A percentile compares a stretch with the other conserved stretches of the same genome.
phyloP scores from a whole-genome alignment of 1,140 invertebrate genomes.

The Uloborus diversus region DNA sequence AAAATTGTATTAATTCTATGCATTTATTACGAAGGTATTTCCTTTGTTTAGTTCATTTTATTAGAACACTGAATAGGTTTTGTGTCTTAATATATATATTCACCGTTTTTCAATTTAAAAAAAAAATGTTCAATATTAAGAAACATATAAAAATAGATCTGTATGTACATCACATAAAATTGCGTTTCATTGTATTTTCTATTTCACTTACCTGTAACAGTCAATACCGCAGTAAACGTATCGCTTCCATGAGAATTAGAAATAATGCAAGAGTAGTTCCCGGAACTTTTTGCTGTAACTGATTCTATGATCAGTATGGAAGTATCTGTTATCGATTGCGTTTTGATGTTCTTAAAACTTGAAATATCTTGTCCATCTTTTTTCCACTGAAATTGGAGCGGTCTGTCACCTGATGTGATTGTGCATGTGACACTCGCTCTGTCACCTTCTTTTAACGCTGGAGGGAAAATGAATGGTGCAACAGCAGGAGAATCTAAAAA shows the following conservation, averaged over 20 bases:
- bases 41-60: no score
- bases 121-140: no score
- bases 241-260: constrained; percentile 65
- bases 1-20: no score
- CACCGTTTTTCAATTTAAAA: no score
- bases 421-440: constrained; percentile 15
- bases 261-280: constrained; percentile 87
- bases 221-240: neutral
- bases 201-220: constrained; percentile 9
- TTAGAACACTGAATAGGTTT: no score
- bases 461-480: constrained; percentile 20
- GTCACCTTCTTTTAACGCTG: constrained; percentile 32
- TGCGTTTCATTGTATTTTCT: no score
- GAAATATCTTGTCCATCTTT: constrained; percentile 10
- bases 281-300: constrained; percentile 77
- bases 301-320: constrained; percentile 78
- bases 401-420: constrained; percentile 6
- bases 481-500: constrained; percentile 14
- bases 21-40: no score
- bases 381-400: constrained; percentile 22
- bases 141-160: no score
- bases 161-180: no score
- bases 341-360: neutral
- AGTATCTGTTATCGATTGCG: constrained; percentile 52
- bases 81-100: no score